A percentile compares a stretch with the other conserved stretches of the same genome.
These are phyloP conservation scores for Cryptomyrus ogoouensis DNA, from an alignment of 2,113 vertebrate genomes.

Conservation along the genomic window DNA sequence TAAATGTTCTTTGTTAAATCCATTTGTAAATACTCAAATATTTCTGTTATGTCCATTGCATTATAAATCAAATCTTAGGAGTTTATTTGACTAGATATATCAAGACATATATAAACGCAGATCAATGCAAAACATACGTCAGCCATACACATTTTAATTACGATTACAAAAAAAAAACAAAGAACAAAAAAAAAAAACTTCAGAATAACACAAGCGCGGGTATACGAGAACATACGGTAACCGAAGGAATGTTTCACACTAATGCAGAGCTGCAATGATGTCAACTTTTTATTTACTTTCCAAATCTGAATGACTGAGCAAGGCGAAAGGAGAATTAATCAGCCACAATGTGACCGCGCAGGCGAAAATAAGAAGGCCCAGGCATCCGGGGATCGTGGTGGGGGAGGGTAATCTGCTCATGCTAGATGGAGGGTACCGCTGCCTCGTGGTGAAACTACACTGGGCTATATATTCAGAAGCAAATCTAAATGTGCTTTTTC, in stretches of 20 bases:
- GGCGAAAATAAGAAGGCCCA: conserved; percentile 70
- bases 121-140: neutral
- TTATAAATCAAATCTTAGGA: neutral
- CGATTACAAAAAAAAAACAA: neutral
- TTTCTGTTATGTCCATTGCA: neutral
- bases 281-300: conserved; percentile 98
- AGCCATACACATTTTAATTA: neutral
- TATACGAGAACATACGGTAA: conserved; percentile 63
- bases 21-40: neutral
- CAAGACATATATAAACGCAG: neutral
- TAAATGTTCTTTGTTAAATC: neutral
- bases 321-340: conserved; percentile 89
- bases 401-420: conserved; percentile 65
- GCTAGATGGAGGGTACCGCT: conserved; percentile 52
- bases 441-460: conserved; percentile 46
- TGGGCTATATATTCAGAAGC: neutral
- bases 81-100: neutral
- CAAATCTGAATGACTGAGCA: conserved; percentile 88
- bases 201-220: conserved; percentile 47
- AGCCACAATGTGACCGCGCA: conserved; percentile 80
- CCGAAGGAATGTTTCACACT: conserved; percentile 72
- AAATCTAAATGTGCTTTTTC: neutral
- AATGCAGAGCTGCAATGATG: conserved; percentile 80
- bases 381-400: conserved; percentile 46
- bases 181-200: no score